These are phyloP conservation scores for Gymnosoma rotundatum DNA, from an alignment of 2,888 invertebrate species.

Conservation along the genomic window DNA sequence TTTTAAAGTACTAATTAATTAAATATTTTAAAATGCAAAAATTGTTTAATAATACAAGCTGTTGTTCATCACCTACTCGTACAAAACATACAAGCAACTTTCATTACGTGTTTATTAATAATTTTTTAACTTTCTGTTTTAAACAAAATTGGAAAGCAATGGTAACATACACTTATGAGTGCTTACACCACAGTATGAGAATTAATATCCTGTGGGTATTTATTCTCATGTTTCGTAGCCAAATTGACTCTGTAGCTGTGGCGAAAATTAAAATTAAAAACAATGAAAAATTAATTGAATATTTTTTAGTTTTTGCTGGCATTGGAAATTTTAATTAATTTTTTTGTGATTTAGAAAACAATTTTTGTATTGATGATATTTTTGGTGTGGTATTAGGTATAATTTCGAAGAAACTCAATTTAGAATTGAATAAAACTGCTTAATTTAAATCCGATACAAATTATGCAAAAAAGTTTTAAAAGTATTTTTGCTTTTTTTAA, in stretches of 20 bases:
- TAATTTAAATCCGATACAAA: too few species aligned
- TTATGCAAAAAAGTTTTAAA: too few species aligned
- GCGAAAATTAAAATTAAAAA: conserved; percentile 28
- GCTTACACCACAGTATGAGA: conserved; percentile 1
- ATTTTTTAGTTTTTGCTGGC: too few species aligned
- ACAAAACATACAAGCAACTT: conserved; percentile 15
- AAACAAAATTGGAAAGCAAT: conserved; percentile 21
- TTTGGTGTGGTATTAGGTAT: background rate
- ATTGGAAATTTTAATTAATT: conserved; percentile 12
- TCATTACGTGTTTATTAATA: too few species aligned
- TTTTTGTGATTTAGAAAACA: conserved; percentile 25
- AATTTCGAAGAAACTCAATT: too few species aligned
- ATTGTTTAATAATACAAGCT: conserved; percentile 12
- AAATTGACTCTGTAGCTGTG: conserved; percentile 22
- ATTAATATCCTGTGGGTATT: conserved; percentile 55
- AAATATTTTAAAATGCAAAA: background rate
- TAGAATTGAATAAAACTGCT: too few species aligned
- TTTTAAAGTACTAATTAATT: background rate
- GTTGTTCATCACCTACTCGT: background rate
- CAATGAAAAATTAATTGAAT: conserved; percentile 1
- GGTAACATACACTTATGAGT: background rate
- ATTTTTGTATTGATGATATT: background rate
- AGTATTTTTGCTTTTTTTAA: too few species aligned
- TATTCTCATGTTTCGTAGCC: conserved; percentile 8
- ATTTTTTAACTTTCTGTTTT: background rate